Base-by-base conservation (phyloP, 2,888 invertebrate genomes). In the Polydrusus cervinus region DNA sequence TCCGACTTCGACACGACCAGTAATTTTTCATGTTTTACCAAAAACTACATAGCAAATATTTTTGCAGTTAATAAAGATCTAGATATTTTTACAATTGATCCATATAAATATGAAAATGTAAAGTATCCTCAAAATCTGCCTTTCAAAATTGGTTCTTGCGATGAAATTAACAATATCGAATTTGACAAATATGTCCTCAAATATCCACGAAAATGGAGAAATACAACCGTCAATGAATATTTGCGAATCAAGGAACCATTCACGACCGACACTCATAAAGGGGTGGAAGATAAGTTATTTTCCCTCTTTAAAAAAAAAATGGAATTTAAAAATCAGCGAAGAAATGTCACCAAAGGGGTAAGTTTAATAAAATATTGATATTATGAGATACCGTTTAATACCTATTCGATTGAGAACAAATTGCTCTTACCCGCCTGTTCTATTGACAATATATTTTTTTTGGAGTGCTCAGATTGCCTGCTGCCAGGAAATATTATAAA, bases 171-270 rank as follows among this genome's bases (percentile, higher is more conserved):
- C 7, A 13, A 66, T 1, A 49, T 38, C 10, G 6, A 7, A 10
- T 53, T 66, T 16, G 10, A 38, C 7, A 51, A 16, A 1, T 49
- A 45, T 13, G 0, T 51, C 3, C 6, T 16, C n/a, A 51, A 66
- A 49, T 66, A 49, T 51, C 66, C 66, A 34, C 34, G 38, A 38
- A 66, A 53, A 16, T 66, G 66, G 66, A 66, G 66, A 38, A 66
- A 66, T 38, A 66, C 66, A 25, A 66, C 66, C 3, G 49, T 66
- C 0, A 0, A 49, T 11, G 66, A 66, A 51, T 51, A 66, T 51
- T 66, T 66, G 13, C 16, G 66, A 53, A 13, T 51, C 13, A 13
- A 51, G 8, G 18, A 14, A 18, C 66, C 66, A 51, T 66, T 47
- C n/a, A 18, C 66, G 8, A 38, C 16, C 0, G 14, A 1, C 10